Evolutionary conservation across 35 echinoderm and acorn worm genomes (phyloP), one percentile per base, ranked within the genome.

Genomic region (Lytechinus pictus): DNA sequence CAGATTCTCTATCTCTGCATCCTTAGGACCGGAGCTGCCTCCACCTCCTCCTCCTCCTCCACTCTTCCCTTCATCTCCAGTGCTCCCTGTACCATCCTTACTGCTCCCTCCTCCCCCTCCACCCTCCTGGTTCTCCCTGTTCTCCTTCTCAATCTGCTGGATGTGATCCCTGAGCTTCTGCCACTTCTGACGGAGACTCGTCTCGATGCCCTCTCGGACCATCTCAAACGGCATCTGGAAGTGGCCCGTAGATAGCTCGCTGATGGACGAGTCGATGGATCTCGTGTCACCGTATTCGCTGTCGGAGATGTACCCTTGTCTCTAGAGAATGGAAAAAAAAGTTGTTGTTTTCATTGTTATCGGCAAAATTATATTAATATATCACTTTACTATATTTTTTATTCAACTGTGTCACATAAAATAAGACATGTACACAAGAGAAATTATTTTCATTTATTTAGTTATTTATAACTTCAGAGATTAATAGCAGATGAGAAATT

Each of bases 191-290:
- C 95, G 79, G 27, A 99, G 91, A 53, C 97, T 99, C 55, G 91
- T 95, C 71, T 99, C 98, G 33, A 99, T 99, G 24, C 98, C 98
- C 94, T 99, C 98, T 54, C 96, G 92, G 3, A 99, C 98, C 98
- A 99, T 99, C 71, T 99, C 97, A 92, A 96, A 99, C 9, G 98
- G 98, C 98, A 99, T 99, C 88, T 99, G 98, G 92, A 98, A 99
- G 91, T 99, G 98, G 57, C 98, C 98, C 21, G 97, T 97, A 27
- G 96, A 97, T 11, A 99, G 89, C 86, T 99, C 98, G 1, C 98
- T 97, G 14, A 97, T 93, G 57, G 97, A 98, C 27, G 98, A 98
- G 54, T 95, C 95, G 4, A 97, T 87, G 28, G 97, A 99, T 10
- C 96, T 98, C 1, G 97, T 97, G 61, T 98, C 97, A 2, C 94